phyloP scores from a whole-genome alignment of 2,797 vertebrate species.

The Thalassophryne amazonica region DNA sequence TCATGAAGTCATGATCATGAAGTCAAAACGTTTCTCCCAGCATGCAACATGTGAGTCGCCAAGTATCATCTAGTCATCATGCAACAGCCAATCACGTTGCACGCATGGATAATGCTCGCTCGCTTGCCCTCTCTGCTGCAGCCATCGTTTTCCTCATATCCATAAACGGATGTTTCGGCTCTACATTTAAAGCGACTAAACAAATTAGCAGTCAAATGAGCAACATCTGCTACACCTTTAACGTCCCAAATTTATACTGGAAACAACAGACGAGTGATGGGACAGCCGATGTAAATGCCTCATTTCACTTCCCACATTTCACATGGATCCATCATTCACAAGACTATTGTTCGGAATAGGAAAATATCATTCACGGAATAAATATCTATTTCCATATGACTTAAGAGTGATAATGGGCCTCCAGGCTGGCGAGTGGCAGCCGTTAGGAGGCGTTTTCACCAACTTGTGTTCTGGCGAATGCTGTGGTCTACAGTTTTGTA shows the following conservation, averaged over 20 bases:
- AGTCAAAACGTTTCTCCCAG: too few species aligned
- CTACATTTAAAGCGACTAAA: slow-evolving; percentile 76
- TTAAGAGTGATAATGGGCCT: slow-evolving; percentile 68
- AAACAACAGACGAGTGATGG: slow-evolving; percentile 72
- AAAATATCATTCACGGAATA: slow-evolving; percentile 86
- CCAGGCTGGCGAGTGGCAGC: slow-evolving; percentile 60
- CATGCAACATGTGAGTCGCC: not conserved
- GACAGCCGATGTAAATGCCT: slow-evolving; percentile 87
- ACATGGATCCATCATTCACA: slow-evolving; percentile 65
- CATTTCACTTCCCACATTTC: slow-evolving; percentile 77
- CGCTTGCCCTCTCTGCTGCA: slow-evolving; percentile 25
- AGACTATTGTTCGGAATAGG: slow-evolving; percentile 83
- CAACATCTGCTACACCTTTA: slow-evolving; percentile 83
- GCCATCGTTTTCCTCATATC: slow-evolving; percentile 62
- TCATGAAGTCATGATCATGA: too few species aligned
- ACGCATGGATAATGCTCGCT: slow-evolving; percentile 26
- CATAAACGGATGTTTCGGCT: slow-evolving; percentile 72
- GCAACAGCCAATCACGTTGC: slow-evolving; percentile 23
- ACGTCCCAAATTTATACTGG: slow-evolving; percentile 69
- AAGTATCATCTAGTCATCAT: too few species aligned
- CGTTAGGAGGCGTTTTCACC: slow-evolving; percentile 59
- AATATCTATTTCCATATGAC: slow-evolving; percentile 80
- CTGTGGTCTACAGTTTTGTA: slow-evolving; percentile 49
- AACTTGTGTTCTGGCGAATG: slow-evolving; percentile 14
- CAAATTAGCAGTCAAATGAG: slow-evolving; percentile 96